Conservation (phyloP, 2,113 vertebrate species). For the Phyllopteryx taeniolatus region DNA sequence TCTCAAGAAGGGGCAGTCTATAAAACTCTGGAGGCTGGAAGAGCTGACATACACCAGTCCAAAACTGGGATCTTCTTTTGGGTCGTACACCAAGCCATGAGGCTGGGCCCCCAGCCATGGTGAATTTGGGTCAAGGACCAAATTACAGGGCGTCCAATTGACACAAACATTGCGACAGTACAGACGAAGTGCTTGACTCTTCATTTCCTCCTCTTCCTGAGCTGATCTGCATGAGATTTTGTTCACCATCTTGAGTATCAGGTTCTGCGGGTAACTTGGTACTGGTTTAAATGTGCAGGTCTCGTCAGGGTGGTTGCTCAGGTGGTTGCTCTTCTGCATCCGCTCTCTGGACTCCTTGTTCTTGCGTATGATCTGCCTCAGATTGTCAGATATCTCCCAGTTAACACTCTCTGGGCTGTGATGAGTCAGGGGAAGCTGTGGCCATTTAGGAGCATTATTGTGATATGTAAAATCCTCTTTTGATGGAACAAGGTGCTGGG, state of each 20-base stretch:
- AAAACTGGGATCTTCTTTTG: slow-evolving; percentile 11
- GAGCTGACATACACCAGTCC: slow-evolving; percentile 40
- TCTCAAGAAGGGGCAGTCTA: slow-evolving; percentile 7
- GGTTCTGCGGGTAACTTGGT: background rate
- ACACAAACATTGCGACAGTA: slow-evolving; percentile 37
- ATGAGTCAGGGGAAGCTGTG: slow-evolving; percentile 16
- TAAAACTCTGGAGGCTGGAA: slow-evolving; percentile 1
- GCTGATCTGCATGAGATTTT: background rate
- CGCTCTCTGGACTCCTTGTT: background rate
- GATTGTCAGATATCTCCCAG: slow-evolving; percentile 24
- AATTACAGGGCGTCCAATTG: slow-evolving; percentile 49
- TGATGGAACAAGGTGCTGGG: slow-evolving; percentile 26
- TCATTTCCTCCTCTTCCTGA: slow-evolving; percentile 19
- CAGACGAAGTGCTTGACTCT: slow-evolving; percentile 23
- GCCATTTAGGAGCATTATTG: slow-evolving; percentile 17
- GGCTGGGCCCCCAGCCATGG: slow-evolving; percentile 42
- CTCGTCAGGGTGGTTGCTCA: slow-evolving; percentile 7
- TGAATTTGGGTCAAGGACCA: slow-evolving; percentile 36
- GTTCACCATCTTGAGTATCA: slow-evolving; percentile 27
- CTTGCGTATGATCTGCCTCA: slow-evolving; percentile 31
- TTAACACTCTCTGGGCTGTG: slow-evolving; percentile 13
- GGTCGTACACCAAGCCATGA: slow-evolving; percentile 48
- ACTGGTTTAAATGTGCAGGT: slow-evolving; percentile 25
- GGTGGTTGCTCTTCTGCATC: slow-evolving; percentile 13
- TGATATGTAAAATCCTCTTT: slow-evolving; percentile 10